A percentile compares a stretch with the other conserved stretches of the same genome.
Evolutionary conservation across 2,888 invertebrate species (phyloP).

Genomic region (Byasa hedistus): DNA sequence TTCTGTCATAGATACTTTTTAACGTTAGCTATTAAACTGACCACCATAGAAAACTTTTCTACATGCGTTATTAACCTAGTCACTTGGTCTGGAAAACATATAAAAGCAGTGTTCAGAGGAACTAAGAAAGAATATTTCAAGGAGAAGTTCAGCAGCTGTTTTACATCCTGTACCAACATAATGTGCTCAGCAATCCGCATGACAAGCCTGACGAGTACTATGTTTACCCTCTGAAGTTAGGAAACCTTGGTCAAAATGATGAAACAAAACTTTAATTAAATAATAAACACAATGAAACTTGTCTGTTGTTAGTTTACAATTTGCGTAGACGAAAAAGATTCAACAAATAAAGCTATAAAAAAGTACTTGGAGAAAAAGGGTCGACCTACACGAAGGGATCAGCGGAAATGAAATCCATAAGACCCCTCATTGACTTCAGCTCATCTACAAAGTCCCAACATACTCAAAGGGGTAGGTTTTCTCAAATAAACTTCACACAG

Average conservation of each 20-base stretch:
- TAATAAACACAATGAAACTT: background rate
- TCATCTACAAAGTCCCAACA: slow-evolving; percentile 3
- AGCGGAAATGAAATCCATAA: slow-evolving; percentile 24
- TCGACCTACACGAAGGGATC: slow-evolving; percentile 17
- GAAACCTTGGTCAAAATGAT: background rate
- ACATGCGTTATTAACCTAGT: no score
- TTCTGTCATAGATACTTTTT: no score
- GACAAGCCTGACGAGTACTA: no score
- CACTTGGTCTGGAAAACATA: no score
- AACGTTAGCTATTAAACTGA: no score
- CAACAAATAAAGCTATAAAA: slow-evolving; percentile 20
- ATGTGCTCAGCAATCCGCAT: no score
- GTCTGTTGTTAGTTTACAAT: slow-evolving; percentile 10
- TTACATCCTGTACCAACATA: no score
- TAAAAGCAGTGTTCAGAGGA: no score
- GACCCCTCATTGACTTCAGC: slow-evolving; percentile 10
- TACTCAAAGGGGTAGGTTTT: slow-evolving; percentile 1
- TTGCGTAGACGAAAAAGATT: slow-evolving; percentile 28
- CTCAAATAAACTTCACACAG: slow-evolving; percentile 9
- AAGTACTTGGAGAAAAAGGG: slow-evolving; percentile 4
- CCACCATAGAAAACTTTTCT: no score
- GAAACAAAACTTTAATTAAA: background rate
- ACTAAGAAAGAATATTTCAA: no score
- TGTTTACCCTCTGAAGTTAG: no score
- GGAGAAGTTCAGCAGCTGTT: no score